These are phyloP conservation scores for Brachyptera risi DNA, from an alignment of 2,888 invertebrate species.

Conservation along the genomic window DNA sequence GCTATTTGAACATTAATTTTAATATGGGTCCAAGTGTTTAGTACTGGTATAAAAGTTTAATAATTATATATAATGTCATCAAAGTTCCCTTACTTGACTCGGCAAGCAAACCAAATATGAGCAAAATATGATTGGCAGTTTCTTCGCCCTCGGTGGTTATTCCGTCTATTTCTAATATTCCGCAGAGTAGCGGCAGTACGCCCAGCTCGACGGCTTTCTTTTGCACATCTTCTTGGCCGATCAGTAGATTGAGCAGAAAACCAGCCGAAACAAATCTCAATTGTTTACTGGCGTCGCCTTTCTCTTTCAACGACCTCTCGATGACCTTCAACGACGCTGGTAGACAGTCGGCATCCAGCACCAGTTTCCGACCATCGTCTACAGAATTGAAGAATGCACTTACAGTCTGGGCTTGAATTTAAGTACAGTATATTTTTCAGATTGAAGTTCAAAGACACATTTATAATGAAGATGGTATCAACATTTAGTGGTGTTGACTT, in stretches of 20 bases:
- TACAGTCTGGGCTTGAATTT: too few relatives aligned
- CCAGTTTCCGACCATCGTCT: slow-evolving; percentile 41
- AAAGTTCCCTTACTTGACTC: slow-evolving; percentile 44
- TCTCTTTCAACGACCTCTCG: slow-evolving; percentile 21
- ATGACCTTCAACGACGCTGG: slow-evolving; percentile 27
- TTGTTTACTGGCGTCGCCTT: slow-evolving; percentile 40
- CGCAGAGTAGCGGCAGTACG: slow-evolving; percentile 48
- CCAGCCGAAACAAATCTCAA: slow-evolving; percentile 67
- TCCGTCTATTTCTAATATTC: slow-evolving; percentile 47
- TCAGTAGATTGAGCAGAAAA: slow-evolving; percentile 72
- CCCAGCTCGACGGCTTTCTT: slow-evolving; percentile 48
- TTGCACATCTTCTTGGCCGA: slow-evolving; percentile 65
- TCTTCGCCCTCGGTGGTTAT: slow-evolving; percentile 44
- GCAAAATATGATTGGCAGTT: slow-evolving; percentile 49
- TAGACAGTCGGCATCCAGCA: slow-evolving; percentile 30
- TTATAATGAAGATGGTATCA: too few relatives aligned
- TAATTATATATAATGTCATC: not conserved
- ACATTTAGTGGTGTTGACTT: too few relatives aligned
- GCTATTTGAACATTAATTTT: too few relatives aligned
- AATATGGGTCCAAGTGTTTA: too few relatives aligned
- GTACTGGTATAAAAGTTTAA: too few relatives aligned
- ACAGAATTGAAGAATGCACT: slow-evolving; percentile 15
- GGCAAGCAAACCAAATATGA: slow-evolving; percentile 50
- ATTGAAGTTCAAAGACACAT: too few relatives aligned
- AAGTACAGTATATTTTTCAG: not conserved